Evolutionary conservation across 2,113 vertebrate species (phyloP), one percentile per base, ranked within the genome.

Genomic region (Hemicordylus capensis): DNA sequence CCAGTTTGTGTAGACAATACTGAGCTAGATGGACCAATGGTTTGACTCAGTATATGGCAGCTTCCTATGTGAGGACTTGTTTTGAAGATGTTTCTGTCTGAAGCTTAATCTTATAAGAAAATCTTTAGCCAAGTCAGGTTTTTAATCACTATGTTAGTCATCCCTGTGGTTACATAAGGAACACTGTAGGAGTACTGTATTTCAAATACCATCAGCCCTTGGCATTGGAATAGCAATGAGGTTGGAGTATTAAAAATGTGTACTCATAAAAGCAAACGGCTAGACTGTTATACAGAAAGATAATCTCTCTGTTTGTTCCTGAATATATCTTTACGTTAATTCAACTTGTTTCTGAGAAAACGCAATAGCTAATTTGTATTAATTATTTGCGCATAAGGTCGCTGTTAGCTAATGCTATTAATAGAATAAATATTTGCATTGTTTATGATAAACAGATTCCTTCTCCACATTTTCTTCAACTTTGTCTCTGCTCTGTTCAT

Each of bases 351-450:
- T 94, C 89, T 85, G 90, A 94, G 88, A 94, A 88, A 91, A 89
- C 82, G 84, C 77, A 85, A 89, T 94, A 85, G 92, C 90, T 95
- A 92, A 95, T 96, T 91, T 95, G 91, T 95, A 96, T 96, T 96
- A 96, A 96, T 96, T 97, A 96, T 96, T 96, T 93, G 95, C 12
- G 94, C 92, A 89, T 89, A 82, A 86, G 93, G 94, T 94, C 94
- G 93, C 95, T 96, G 95, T 96, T 95, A 94, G 94, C 95, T 96
- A 96, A 93, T 95, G 94, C 93, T 94, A 89, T 93, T 95, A 96
- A 94, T 91, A 93, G 90, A 94, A 94, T 96, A 96, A 96, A 97
- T 97, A 97, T 96, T 96, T 96, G 95, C 94, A 94, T 96, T 95
- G 92, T 96, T 96, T 95, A 91, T 95, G 92, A 95, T 95, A 94